Evolutionary conservation across 2,888 invertebrate genomes (phyloP).

Genomic region (Spodoptera picta): DNA sequence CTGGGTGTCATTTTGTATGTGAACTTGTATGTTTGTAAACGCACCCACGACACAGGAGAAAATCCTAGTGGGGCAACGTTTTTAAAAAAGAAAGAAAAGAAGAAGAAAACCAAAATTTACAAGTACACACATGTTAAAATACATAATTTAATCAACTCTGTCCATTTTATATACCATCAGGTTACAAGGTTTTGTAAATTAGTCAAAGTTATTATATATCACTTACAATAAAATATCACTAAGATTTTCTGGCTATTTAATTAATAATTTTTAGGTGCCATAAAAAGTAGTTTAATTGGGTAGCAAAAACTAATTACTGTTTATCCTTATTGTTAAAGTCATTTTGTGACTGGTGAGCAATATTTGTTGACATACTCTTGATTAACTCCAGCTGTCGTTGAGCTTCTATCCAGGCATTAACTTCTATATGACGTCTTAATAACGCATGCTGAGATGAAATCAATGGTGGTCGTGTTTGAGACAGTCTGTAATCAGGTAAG

Average conservation of each 20-base stretch:
- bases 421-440: conserved; percentile 80
- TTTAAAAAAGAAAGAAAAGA: too few relatives aligned
- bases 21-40: too few relatives aligned
- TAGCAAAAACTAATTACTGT: conserved; percentile 56
- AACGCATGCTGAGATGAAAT: conserved; percentile 69
- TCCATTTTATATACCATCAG: too few relatives aligned
- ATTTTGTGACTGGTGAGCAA: conserved; percentile 77
- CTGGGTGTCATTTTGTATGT: too few relatives aligned
- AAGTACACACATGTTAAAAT: too few relatives aligned
- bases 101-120: too few relatives aligned
- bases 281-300: conserved; percentile 7
- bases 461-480: conserved; percentile 64
- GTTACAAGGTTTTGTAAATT: neutral
- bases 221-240: conserved; percentile 26
- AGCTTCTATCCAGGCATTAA: conserved; percentile 81
- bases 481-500: conserved; percentile 72
- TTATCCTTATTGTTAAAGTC: conserved; percentile 82
- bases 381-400: conserved; percentile 79
- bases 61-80: too few relatives aligned
- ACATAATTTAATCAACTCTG: too few relatives aligned
- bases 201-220: conserved; percentile 4
- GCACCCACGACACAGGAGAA: too few relatives aligned
- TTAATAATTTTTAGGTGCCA: neutral
- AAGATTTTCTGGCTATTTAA: conserved; percentile 14
- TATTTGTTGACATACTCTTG: conserved; percentile 78